Percentiles rank a stretch among this genome's conserved stretches.
phyloP scores from a whole-genome alignment of 1,140 invertebrate genomes.

The Sweltsa coloradensis region DNA sequence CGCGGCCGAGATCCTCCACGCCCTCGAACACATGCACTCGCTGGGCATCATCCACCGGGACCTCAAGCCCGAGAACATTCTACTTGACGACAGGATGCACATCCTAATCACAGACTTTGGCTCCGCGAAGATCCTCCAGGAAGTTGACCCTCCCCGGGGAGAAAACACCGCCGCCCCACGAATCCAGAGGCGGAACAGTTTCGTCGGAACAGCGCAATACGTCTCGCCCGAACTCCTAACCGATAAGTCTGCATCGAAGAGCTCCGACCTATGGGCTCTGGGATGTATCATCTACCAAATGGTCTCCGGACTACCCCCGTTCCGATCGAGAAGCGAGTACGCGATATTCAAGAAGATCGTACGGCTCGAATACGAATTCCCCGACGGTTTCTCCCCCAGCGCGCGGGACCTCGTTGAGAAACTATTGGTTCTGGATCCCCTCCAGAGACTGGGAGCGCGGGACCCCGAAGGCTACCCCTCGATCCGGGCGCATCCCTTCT shows the following conservation, averaged over 20 bases:
- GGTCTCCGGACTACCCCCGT: slow-evolving; percentile 85
- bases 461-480: slow-evolving; percentile 59
- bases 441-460: slow-evolving; percentile 68
- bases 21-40: slow-evolving; percentile 84
- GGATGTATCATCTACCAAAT: slow-evolving; percentile 98
- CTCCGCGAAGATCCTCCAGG: slow-evolving; percentile 74
- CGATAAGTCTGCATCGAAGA: slow-evolving; percentile 61
- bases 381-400: slow-evolving; percentile 71
- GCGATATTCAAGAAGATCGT: slow-evolving; percentile 94
- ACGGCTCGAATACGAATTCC: slow-evolving; percentile 83
- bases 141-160: slow-evolving; percentile 16
- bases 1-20: slow-evolving; percentile 81
- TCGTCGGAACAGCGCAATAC: slow-evolving; percentile 98
- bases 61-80: slow-evolving; percentile 81
- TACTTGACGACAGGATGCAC: slow-evolving; percentile 90
- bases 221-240: slow-evolving; percentile 92
- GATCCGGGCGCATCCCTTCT: slow-evolving; percentile 78
- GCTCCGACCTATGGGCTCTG: slow-evolving; percentile 94
- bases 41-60: slow-evolving; percentile 85
- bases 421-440: slow-evolving; percentile 71
- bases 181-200: slow-evolving; percentile 58
- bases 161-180: slow-evolving; percentile 29
- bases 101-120: slow-evolving; percentile 96
- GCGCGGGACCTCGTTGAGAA: slow-evolving; percentile 81
- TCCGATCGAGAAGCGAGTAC: slow-evolving; percentile 87